Percentiles rank a stretch among this genome's conserved stretches.
phyloP scores from a whole-genome alignment of 2,888 invertebrate genomes.

The Iselma pallidipennis region DNA sequence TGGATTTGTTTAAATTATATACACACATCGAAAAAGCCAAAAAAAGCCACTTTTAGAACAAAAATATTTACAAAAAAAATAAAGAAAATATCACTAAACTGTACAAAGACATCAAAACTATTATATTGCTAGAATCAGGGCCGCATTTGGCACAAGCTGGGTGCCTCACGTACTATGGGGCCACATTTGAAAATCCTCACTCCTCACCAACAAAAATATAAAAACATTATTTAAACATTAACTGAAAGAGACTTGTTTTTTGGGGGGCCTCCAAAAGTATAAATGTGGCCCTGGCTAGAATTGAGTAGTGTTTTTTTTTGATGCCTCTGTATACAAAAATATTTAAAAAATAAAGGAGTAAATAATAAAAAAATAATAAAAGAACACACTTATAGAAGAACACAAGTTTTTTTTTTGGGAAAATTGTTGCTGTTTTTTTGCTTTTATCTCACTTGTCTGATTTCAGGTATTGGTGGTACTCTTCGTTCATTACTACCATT shows the following conservation, averaged over 20 bases:
- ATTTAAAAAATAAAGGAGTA: slow-evolving; percentile 24
- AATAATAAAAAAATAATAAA: slow-evolving; percentile 52
- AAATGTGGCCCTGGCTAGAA: too few species aligned
- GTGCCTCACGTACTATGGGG: too few species aligned
- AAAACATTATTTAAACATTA: too few species aligned
- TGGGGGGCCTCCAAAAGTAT: too few species aligned
- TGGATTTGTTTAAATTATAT: background rate
- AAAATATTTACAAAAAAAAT: background rate
- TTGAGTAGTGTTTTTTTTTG: background rate
- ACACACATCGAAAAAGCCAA: background rate
- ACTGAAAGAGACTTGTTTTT: too few species aligned
- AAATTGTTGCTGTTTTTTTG: background rate
- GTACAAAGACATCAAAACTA: too few species aligned
- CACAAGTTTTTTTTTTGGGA: slow-evolving; percentile 57
- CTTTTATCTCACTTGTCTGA: slow-evolving; percentile 56
- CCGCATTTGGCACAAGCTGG: too few species aligned
- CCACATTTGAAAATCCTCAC: too few species aligned
- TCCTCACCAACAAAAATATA: too few species aligned
- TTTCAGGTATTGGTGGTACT: slow-evolving; percentile 52
- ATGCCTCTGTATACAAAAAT: background rate
- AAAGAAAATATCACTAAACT: background rate
- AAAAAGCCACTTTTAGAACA: background rate
- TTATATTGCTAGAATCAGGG: too few species aligned
- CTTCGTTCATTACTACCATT: slow-evolving; percentile 53
- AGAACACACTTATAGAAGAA: slow-evolving; percentile 54